A percentile compares a stretch with the other conserved stretches of the same genome.
Conservation (phyloP, 2,888 invertebrate genomes). For the Craniophora ligustri region DNA sequence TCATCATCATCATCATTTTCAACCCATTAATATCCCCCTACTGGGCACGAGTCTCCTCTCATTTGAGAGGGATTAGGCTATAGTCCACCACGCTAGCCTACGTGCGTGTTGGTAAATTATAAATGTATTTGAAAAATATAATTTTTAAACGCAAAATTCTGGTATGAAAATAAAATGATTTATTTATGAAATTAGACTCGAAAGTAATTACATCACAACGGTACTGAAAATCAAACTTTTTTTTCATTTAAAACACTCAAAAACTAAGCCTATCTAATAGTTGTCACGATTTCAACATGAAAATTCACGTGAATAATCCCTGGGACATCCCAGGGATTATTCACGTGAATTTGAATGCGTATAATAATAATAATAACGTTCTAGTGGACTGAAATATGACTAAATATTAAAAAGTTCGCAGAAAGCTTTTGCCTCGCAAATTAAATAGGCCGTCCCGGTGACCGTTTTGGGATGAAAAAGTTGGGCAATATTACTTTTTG, state of each 20-base stretch:
- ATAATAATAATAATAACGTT: slow-evolving; percentile 34
- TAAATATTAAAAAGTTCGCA: slow-evolving; percentile 36
- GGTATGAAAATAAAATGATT: slow-evolving; percentile 8
- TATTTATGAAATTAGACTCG: slow-evolving; percentile 7
- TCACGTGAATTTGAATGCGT: too few species aligned
- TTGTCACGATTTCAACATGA: slow-evolving; percentile 3
- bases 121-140: too few species aligned
- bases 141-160: too few species aligned
- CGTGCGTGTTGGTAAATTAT: too few species aligned
- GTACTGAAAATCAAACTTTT: not conserved
- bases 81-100: too few species aligned
- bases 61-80: too few species aligned
- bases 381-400: slow-evolving; percentile 29
- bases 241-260: not conserved
- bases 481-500: slow-evolving; percentile 27
- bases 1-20: too few species aligned
- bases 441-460: slow-evolving; percentile 17
- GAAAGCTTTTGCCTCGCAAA: slow-evolving; percentile 18
- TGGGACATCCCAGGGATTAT: slow-evolving; percentile 14
- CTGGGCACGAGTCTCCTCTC: too few species aligned
- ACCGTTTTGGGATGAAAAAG: slow-evolving; percentile 29
- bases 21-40: too few species aligned
- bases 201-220: slow-evolving; percentile 1
- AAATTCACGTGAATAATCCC: slow-evolving; percentile 18
- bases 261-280: slow-evolving; percentile 6